These are phyloP conservation scores for Pelvicachromis taeniatus DNA, from an alignment of 2,113 vertebrate genomes.

Conservation along the genomic window DNA sequence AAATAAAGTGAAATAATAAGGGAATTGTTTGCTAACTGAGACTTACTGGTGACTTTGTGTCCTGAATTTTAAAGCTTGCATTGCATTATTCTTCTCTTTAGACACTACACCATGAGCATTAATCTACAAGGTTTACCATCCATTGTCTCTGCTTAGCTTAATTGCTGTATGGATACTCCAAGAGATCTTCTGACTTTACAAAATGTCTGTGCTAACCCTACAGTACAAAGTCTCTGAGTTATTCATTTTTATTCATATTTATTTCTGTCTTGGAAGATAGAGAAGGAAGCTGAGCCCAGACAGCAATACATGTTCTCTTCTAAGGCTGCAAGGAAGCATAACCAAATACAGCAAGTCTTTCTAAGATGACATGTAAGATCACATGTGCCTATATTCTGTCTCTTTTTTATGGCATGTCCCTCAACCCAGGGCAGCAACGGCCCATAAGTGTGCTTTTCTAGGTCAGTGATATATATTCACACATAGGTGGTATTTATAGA, in stretches of 20 bases:
- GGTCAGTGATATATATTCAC: constrained; percentile 15
- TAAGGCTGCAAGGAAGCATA: constrained; percentile 25
- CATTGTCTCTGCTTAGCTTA: constrained; percentile 4
- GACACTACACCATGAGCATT: neutral
- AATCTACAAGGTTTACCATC: neutral
- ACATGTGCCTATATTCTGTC: constrained; percentile 28
- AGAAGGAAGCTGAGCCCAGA: neutral
- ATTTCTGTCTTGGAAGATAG: neutral
- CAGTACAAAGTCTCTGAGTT: constrained; percentile 32
- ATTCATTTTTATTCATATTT: constrained; percentile 35
- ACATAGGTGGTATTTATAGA: constrained; percentile 56
- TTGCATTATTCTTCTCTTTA: neutral
- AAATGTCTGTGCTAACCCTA: constrained; percentile 3
- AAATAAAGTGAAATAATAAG: neutral
- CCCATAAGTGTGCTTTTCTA: neutral
- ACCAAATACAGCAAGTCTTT: constrained; percentile 24
- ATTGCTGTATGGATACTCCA: constrained; percentile 7
- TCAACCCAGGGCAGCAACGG: constrained; percentile 35
- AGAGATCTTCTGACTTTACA: neutral
- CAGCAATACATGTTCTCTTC: constrained; percentile 25
- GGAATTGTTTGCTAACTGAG: neutral
- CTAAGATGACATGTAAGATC: constrained; percentile 20
- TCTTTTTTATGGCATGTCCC: constrained; percentile 22
- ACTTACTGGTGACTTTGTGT: neutral
- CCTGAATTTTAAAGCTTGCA: neutral